Evolutionary conservation across 2,797 vertebrate genomes (phyloP), one percentile per base, ranked within the genome.

Genomic region (Acipenser transmontanus): DNA sequence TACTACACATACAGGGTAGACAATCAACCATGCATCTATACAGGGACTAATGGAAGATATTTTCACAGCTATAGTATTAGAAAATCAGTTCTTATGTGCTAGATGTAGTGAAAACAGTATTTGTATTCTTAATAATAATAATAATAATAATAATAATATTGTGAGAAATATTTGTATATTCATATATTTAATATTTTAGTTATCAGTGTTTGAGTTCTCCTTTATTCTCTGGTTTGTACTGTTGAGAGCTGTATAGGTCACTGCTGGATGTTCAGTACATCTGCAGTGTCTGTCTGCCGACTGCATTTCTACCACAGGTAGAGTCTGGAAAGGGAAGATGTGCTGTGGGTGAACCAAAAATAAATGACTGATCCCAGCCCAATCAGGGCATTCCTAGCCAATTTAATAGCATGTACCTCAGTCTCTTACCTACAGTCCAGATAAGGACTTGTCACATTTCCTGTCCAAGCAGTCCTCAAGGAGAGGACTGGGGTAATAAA

Each of bases 401-500:
- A 13, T 54, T 59, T 47, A 62, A 64, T 14, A n/a, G 54, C 54
- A 57, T 57, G 14, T 57, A 66, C 51, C 68, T 52, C 47, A 68
- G 62, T 75, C 56, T 74, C 74, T 17, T 76, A 81, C 83, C 81
- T 84, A 78, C 61, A 74, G 74, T 69, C 63, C 64, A 78, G 83
- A 79, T 74, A 72, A 80, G 84, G 81, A 79, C 73, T 77, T 73
- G 82, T 74, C 82, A 85, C 80, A 84, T 81, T 81, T 85, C 83
- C 80, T 83, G 78, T 83, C 82, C 82, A 77, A 47, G 77, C 79
- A 82, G 80, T 84, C 84, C 86, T 91, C 87, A 85, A 89, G 86
- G 74, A 81, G 81, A 81, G 82, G 84, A 87, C 86, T 72, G 81
- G 63, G 67, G 75, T 69, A 82, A 87, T 91, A 91, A 91, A 90